Conservation (phyloP, 2,888 invertebrate species). For the Acronicta leporina region DNA sequence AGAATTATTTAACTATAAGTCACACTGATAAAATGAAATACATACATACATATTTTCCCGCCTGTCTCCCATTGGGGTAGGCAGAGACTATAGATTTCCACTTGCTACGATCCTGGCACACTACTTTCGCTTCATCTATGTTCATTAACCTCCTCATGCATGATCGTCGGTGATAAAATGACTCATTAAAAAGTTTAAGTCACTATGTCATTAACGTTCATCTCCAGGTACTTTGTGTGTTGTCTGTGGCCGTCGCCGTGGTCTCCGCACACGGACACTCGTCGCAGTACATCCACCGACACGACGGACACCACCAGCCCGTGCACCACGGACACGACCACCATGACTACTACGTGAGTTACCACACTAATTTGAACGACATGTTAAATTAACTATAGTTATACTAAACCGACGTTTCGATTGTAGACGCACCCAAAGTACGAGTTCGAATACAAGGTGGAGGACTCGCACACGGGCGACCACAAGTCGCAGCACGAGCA, state of each 20-base stretch:
- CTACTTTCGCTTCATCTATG: too few relatives aligned
- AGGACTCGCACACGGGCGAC: slow-evolving; percentile 87
- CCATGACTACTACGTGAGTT: slow-evolving; percentile 39
- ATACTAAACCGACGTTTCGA: not conserved
- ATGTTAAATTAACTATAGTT: not conserved
- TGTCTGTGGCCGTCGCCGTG: slow-evolving; percentile 22
- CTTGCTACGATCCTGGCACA: too few relatives aligned
- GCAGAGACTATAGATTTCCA: too few relatives aligned
- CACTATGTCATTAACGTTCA: not conserved
- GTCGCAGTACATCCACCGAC: slow-evolving; percentile 61
- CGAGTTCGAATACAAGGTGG: slow-evolving; percentile 86
- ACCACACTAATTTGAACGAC: slow-evolving; percentile 3
- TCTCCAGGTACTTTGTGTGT: slow-evolving; percentile 35
- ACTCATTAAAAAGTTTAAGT: too few relatives aligned
- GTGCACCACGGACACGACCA: slow-evolving; percentile 64
- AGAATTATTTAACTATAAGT: too few relatives aligned
- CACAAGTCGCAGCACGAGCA: slow-evolving; percentile 84
- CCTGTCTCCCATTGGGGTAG: too few relatives aligned
- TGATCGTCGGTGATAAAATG: too few relatives aligned
- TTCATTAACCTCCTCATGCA: too few relatives aligned
- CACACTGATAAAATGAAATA: too few relatives aligned
- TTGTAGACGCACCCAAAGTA: slow-evolving; percentile 82
- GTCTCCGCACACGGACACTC: slow-evolving; percentile 43
- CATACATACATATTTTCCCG: too few relatives aligned
- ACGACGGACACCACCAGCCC: slow-evolving; percentile 70